Percentiles rank a stretch among this genome's conserved stretches.
These are phyloP conservation scores for Pseudachorutes palmiensis DNA, from an alignment of 1,140 invertebrate species.

Conservation along the genomic window DNA sequence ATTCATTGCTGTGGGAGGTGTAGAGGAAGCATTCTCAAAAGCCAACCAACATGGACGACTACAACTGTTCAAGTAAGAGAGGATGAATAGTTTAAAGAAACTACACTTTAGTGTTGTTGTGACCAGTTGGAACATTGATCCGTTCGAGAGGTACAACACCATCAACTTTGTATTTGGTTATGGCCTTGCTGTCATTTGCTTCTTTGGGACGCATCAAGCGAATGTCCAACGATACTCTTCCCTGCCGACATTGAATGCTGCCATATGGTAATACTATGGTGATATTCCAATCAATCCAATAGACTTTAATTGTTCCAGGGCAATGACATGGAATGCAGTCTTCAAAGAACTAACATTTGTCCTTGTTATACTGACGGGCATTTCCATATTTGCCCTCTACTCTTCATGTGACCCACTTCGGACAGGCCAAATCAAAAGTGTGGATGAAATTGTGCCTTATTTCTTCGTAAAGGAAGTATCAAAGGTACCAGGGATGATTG, in stretches of 20 bases:
- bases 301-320: too few species aligned
- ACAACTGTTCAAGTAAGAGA: background rate
- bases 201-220: conserved; percentile 49
- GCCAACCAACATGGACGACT: conserved; percentile 31
- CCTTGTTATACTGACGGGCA: conserved; percentile 33
- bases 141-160: conserved; percentile 46
- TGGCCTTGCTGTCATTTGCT: conserved; percentile 45
- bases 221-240: conserved; percentile 47
- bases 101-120: background rate
- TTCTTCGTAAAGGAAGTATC: conserved; percentile 34
- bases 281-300: conserved; percentile 12
- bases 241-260: conserved; percentile 23
- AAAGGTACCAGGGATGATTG: conserved; percentile 34
- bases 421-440: conserved; percentile 24
- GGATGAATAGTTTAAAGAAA: background rate
- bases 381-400: conserved; percentile 42
- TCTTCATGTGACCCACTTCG: conserved; percentile 42
- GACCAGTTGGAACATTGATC: conserved; percentile 43
- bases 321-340: conserved; percentile 19
- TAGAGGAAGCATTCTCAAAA: conserved; percentile 25
- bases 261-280: background rate
- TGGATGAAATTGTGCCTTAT: conserved; percentile 35
- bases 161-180: conserved; percentile 47
- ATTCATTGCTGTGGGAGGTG: conserved; percentile 27
- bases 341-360: conserved; percentile 7